Evolutionary conservation across 2,797 vertebrate species (phyloP).

Genomic region (Rhinogobio ventralis): DNA sequence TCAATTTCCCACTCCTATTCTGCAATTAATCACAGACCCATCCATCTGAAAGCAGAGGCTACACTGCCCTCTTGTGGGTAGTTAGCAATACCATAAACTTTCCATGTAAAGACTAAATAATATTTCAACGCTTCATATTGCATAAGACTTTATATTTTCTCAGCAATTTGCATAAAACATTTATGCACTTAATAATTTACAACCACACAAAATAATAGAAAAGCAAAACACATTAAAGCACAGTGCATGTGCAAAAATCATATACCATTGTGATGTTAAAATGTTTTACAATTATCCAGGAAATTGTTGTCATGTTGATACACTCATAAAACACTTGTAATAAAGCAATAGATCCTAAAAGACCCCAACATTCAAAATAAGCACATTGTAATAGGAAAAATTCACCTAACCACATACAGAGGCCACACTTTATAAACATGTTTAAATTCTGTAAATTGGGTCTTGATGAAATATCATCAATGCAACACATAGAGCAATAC

Average conservation of each 20-base stretch:
- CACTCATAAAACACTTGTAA: neutral
- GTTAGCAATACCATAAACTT: neutral
- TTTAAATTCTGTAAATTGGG: neutral
- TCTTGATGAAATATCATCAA: neutral
- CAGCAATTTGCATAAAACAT: conserved; percentile 24
- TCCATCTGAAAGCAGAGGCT: too few species aligned
- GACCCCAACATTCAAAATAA: neutral
- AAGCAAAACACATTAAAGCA: conserved; percentile 7
- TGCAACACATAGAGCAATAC: neutral
- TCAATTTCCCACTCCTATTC: neutral
- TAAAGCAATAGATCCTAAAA: neutral
- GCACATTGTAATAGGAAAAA: neutral
- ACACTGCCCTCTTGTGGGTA: neutral
- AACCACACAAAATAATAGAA: conserved; percentile 11
- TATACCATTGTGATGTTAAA: neutral
- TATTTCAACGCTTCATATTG: neutral
- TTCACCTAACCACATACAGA: neutral
- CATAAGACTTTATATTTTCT: conserved; percentile 32
- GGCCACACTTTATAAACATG: neutral
- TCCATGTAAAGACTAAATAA: neutral
- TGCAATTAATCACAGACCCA: too few species aligned
- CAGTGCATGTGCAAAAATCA: conserved; percentile 5
- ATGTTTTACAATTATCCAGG: neutral
- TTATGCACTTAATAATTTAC: conserved; percentile 24
- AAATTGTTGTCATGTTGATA: neutral